Percentiles rank a stretch among this genome's conserved stretches.
Evolutionary conservation across 1,140 invertebrate species (phyloP).

Genomic region (Laupala kohalensis): DNA sequence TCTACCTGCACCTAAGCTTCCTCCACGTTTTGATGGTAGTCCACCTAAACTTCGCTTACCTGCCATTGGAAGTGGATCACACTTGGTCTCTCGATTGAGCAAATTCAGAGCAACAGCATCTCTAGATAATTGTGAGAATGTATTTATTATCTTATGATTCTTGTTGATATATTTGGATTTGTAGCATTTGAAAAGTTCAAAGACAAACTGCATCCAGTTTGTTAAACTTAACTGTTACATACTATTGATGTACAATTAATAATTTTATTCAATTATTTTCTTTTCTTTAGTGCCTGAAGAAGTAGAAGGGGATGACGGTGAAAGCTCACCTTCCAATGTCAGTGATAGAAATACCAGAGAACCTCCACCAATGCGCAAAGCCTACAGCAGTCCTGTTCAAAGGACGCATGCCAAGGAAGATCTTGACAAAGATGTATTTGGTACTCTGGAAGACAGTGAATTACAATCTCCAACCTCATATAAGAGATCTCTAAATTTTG

Average conservation of each 20-base stretch:
- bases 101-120: constrained; percentile 10
- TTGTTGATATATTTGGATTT: not conserved
- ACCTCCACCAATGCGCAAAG: constrained; percentile 5
- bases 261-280: not conserved
- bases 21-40: not conserved
- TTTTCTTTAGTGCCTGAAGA: constrained; percentile 13
- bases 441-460: not conserved
- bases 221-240: no score
- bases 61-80: constrained; percentile 1
- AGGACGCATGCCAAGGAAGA: constrained; percentile 3
- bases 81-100: not conserved
- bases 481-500: not conserved
- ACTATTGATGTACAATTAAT: no score
- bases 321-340: not conserved
- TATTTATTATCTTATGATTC: not conserved
- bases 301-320: constrained; percentile 7
- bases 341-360: not conserved
- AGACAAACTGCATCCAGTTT: no score
- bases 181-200: no score
- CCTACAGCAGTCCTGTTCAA: constrained; percentile 12
- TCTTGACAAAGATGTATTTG: not conserved
- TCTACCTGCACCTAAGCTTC: not conserved
- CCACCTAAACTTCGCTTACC: constrained; percentile 3
- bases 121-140: constrained; percentile 11
- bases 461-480: not conserved